Base-by-base conservation (phyloP, 2,888 invertebrate genomes). In the Drosophila multiciliata region DNA sequence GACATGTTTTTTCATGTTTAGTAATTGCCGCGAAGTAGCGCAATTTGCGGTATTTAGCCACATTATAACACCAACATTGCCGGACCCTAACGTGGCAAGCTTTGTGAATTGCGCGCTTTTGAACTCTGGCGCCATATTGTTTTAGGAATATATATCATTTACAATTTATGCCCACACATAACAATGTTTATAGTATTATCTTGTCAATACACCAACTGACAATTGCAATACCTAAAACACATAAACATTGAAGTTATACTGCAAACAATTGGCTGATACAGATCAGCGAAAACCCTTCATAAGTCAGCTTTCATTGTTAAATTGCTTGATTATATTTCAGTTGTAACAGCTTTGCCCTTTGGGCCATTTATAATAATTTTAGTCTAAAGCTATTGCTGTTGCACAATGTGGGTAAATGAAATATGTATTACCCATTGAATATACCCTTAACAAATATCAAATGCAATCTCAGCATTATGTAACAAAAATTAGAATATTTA, bases 1-100 rank as follows among this genome's bases (percentile, higher is more conserved):
- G 80, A 65, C 66, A 65, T 75, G 75, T 69, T 72, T 69, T 68
- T 69, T 68, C 74, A 81, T 81, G 81, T 83, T 88, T 88, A 84
- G 87, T 88, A 87, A 87, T 87, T 88, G 89, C 79, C 71, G 74
- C 77, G 73, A 83, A 77, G 87, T 81, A 83, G 85, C 75, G 82
- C 89, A 86, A 90, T 88, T 87, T 90, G 89, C 50, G 89, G 87
- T 87, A 83, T 90, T 87, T 88, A 88, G 90, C 75, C 87, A 66
- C 83, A 81, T 81, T 89, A 79, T 86, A 78, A 86, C 89, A 75
- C 75, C 83, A 66, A 71, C 71, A 69, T 72, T 52, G 68, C 32
- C 29, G 45, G 45, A 64, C 67, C 52, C 54, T 52, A 57, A 58
- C 40, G 48, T 49, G 32, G 58, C 72, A 33, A 49, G 6, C 68